These are phyloP conservation scores for Patella depressa DNA, from an alignment of 2,888 invertebrate genomes.

Conservation along the genomic window DNA sequence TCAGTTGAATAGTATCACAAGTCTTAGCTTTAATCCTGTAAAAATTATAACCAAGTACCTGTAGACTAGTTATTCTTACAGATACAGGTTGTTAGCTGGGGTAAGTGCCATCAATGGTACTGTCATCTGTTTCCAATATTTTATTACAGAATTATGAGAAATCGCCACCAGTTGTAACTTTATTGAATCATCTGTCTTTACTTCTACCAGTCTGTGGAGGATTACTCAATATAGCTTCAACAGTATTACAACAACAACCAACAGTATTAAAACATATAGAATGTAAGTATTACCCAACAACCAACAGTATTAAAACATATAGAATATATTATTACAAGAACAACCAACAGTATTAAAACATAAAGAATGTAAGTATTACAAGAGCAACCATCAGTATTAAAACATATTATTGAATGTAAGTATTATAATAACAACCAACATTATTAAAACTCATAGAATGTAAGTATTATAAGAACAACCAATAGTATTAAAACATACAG, in stretches of 20 bases:
- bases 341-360: too few species aligned
- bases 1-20: too few species aligned
- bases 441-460: neutral
- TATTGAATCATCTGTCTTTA: constrained; percentile 63
- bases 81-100: too few species aligned
- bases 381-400: neutral
- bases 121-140: neutral
- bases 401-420: neutral
- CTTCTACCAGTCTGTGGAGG: constrained; percentile 65
- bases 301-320: neutral
- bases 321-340: too few species aligned
- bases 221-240: constrained; percentile 50
- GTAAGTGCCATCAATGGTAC: neutral
- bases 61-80: too few species aligned
- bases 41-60: too few species aligned
- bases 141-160: neutral
- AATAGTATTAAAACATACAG: neutral
- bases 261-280: neutral
- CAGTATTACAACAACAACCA: constrained; percentile 6
- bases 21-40: too few species aligned
- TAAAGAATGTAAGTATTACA: neutral
- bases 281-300: constrained; percentile 14
- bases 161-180: constrained; percentile 55
- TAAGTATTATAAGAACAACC: constrained; percentile 10
- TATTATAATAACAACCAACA: neutral